Evolutionary conservation across 2,888 invertebrate species (phyloP).

Genomic region (Caenorhabditis afra): DNA sequence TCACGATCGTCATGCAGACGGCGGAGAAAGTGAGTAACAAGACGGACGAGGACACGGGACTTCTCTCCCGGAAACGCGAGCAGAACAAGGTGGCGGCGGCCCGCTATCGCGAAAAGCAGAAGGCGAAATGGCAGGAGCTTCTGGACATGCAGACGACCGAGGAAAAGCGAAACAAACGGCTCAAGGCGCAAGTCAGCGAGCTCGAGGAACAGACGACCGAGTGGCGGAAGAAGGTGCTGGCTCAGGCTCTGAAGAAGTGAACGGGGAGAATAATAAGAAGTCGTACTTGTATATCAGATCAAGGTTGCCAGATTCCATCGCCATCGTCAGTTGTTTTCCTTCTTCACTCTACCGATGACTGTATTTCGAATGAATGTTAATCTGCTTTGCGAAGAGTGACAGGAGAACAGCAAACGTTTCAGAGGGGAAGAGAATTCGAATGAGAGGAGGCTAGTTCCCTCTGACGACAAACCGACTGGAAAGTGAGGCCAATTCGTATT

Average conservation of each 20-base stretch:
- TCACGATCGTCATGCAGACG: conserved; percentile 61
- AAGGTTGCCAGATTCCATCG: conserved; percentile 9
- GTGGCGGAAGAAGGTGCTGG: conserved; percentile 23
- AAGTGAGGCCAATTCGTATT: conserved; percentile 4
- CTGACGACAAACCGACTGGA: neutral
- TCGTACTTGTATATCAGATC: conserved; percentile 56
- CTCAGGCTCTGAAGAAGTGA: conserved; percentile 16
- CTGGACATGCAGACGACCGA: conserved; percentile 26
- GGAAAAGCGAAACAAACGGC: conserved; percentile 25
- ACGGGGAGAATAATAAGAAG: neutral
- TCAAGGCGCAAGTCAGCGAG: conserved; percentile 33
- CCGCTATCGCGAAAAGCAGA: conserved; percentile 63
- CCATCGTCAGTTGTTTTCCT: conserved; percentile 12
- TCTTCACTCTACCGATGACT: conserved; percentile 24
- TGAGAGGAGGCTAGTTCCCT: neutral
- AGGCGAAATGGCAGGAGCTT: conserved; percentile 55
- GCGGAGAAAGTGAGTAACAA: conserved; percentile 46
- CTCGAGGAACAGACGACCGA: conserved; percentile 46
- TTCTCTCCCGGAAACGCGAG: conserved; percentile 54
- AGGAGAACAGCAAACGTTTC: neutral
- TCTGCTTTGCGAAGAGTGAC: conserved; percentile 20
- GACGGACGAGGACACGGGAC: conserved; percentile 26
- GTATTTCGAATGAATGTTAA: conserved; percentile 23
- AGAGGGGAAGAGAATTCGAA: too few species aligned
- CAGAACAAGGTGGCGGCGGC: conserved; percentile 66